A percentile compares a stretch with the other conserved stretches of the same genome.
These are phyloP conservation scores for Lutjanus erythropterus DNA, from an alignment of 2,113 vertebrate species.

Conservation along the genomic window DNA sequence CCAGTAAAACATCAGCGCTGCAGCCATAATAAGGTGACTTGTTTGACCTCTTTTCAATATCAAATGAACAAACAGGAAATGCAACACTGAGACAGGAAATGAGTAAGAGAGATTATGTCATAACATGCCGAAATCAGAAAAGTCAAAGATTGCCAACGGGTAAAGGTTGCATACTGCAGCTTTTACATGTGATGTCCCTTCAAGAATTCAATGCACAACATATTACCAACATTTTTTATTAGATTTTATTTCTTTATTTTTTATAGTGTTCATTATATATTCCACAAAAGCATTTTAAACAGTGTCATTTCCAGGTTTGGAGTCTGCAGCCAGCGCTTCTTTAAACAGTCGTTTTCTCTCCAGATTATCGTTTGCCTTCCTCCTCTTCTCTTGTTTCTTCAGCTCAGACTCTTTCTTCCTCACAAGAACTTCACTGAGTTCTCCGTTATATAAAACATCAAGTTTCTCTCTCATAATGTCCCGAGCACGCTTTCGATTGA, in stretches of 20 bases:
- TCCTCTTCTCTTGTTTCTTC: conserved; percentile 91
- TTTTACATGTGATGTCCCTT: not conserved
- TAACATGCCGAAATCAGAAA: not conserved
- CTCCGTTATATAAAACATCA: conserved; percentile 90
- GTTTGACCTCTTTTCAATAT: not conserved
- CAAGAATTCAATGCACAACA: not conserved
- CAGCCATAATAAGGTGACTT: not conserved
- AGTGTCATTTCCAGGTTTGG: conserved; percentile 61
- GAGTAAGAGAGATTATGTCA: not conserved
- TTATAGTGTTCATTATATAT: not conserved
- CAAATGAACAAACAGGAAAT: not conserved
- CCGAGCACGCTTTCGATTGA: conserved; percentile 92
- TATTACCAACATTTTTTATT: not conserved
- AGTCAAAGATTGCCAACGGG: too few relatives aligned
- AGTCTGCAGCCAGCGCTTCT: conserved; percentile 73
- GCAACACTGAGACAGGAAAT: not conserved
- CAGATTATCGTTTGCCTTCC: conserved; percentile 88
- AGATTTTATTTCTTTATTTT: not conserved
- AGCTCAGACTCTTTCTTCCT: conserved; percentile 84
- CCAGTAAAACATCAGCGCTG: not conserved
- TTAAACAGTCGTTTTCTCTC: conserved; percentile 91
- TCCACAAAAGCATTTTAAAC: conserved; percentile 37
- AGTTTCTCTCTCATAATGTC: conserved; percentile 92
- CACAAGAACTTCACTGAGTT: conserved; percentile 87
- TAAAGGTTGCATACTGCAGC: not conserved